phyloP scores from a whole-genome alignment of 2,113 vertebrate species.

The Xenopus tropicalis region UCB_Xtro_10.0 CM004448.2:151566001-151566500 shows the following conservation, averaged over 20 bases:
- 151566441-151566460: slow-evolving; percentile 41
- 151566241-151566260: slow-evolving; percentile 42
- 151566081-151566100: slow-evolving; percentile 44
- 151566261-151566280: slow-evolving; percentile 29
- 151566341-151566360: too few species aligned
- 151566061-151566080: slow-evolving; percentile 36
- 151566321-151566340: neutral
- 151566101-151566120: slow-evolving; percentile 53
- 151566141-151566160: slow-evolving; percentile 39
- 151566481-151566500: slow-evolving; percentile 31
- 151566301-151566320: too few species aligned
- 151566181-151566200: slow-evolving; percentile 50
- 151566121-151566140: slow-evolving; percentile 51
- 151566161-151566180: slow-evolving; percentile 45
- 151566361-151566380: too few species aligned
- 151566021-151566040: slow-evolving; percentile 47
- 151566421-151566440: slow-evolving; percentile 11
- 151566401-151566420: slow-evolving; percentile 36
- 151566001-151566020: neutral
- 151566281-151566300: neutral
- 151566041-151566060: slow-evolving; percentile 48
- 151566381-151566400: too few species aligned
- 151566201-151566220: slow-evolving; percentile 38
- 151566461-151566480: slow-evolving; percentile 42
- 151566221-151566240: slow-evolving; percentile 50